Percentiles rank a stretch among this genome's conserved stretches.
phyloP scores from a whole-genome alignment of 2,888 invertebrate species.

The Philereme transversata region DNA sequence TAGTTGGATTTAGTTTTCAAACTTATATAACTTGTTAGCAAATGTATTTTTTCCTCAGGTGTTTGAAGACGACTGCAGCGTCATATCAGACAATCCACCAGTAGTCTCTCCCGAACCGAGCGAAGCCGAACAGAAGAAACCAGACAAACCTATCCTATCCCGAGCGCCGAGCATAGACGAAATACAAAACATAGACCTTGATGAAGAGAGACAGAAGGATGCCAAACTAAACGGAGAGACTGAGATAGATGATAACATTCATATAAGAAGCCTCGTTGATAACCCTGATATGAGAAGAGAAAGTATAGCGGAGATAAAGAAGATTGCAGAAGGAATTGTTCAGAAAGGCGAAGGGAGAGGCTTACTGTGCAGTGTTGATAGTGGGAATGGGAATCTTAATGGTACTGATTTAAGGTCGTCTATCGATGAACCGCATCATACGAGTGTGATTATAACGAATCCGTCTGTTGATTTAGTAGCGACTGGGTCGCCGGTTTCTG shows the following conservation, averaged over 20 bases:
- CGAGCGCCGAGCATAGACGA: slow-evolving; percentile 80
- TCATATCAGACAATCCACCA: slow-evolving; percentile 82
- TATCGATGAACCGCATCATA: slow-evolving; percentile 72
- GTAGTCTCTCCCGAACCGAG: slow-evolving; percentile 78
- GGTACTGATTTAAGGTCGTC: slow-evolving; percentile 67
- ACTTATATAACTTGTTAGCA: too few species aligned
- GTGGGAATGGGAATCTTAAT: slow-evolving; percentile 67
- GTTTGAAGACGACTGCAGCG: slow-evolving; percentile 84
- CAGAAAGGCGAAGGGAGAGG: slow-evolving; percentile 79
- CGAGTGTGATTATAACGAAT: slow-evolving; percentile 89
- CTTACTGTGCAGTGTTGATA: slow-evolving; percentile 74
- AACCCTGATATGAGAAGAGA: slow-evolving; percentile 77
- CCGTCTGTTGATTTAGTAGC: slow-evolving; percentile 87
- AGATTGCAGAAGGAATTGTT: slow-evolving; percentile 76
- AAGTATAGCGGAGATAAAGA: slow-evolving; percentile 78
- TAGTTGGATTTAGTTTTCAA: too few species aligned
- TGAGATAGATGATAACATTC: slow-evolving; percentile 79
- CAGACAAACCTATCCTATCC: slow-evolving; percentile 69
- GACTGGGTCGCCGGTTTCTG: slow-evolving; percentile 74
- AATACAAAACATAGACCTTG: slow-evolving; percentile 74
- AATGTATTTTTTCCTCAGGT: slow-evolving; percentile 56
- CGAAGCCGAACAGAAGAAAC: slow-evolving; percentile 70
- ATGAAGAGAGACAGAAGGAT: slow-evolving; percentile 66
- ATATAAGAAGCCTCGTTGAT: slow-evolving; percentile 72
- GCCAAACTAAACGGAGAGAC: slow-evolving; percentile 80